Percentiles rank a stretch among this genome's conserved stretches.
Evolutionary conservation across 2,888 invertebrate genomes (phyloP).

Genomic region (Ligdia adustata): DNA sequence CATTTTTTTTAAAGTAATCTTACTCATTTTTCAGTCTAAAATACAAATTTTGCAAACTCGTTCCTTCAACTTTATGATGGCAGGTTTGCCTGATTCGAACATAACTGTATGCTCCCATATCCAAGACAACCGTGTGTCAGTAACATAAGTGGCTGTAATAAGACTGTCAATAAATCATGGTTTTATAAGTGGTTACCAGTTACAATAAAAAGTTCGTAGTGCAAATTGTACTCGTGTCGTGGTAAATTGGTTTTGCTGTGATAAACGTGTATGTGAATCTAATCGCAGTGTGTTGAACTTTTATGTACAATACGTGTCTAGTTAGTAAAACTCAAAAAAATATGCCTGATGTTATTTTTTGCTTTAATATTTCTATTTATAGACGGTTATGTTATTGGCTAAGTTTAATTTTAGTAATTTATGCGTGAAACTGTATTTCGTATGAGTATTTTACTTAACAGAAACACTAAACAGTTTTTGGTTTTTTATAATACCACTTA

Average conservation of each 20-base stretch:
- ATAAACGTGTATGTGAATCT: constrained; percentile 18
- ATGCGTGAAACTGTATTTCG: no score
- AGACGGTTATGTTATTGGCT: no score
- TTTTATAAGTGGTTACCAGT: constrained; percentile 43
- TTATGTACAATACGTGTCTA: no score
- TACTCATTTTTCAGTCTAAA: neutral
- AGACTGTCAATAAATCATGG: constrained; percentile 64
- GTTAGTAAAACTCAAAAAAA: no score
- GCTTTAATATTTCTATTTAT: no score
- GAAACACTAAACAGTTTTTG: no score
- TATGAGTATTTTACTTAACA: no score
- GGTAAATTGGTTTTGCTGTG: constrained; percentile 31
- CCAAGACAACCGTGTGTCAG: constrained; percentile 40
- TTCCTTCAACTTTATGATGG: constrained; percentile 6
- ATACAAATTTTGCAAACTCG: neutral
- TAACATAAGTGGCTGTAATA: constrained; percentile 52
- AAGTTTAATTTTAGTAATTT: no score
- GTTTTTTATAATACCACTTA: no score
- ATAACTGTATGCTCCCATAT: constrained; percentile 6
- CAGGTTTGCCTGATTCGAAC: neutral
- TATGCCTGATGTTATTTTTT: no score
- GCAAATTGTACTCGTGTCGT: constrained; percentile 59
- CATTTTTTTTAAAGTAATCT: no score
- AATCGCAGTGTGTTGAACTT: no score
- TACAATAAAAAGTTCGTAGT: constrained; percentile 52